These are phyloP conservation scores for Zosterops borbonicus DNA, from an alignment of 2,113 vertebrate species.

Conservation along the genomic window DNA sequence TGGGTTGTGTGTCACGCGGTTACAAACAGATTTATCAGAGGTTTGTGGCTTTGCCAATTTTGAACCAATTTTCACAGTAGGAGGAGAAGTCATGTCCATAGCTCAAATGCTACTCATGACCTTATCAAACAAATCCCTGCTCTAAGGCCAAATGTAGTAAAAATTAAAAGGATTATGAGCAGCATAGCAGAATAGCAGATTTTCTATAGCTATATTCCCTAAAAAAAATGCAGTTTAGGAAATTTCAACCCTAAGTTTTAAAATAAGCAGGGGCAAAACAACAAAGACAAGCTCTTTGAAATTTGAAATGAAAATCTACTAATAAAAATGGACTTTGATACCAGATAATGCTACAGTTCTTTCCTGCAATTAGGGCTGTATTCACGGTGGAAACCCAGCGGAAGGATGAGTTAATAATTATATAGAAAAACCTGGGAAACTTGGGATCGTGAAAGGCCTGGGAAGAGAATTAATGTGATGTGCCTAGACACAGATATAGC, in stretches of 20 bases:
- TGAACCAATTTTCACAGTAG: background rate
- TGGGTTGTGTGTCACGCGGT: background rate
- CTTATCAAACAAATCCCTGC: background rate
- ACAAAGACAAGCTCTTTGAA: background rate
- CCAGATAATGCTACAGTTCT: background rate
- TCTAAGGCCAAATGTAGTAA: background rate
- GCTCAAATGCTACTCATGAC: background rate
- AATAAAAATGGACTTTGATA: background rate
- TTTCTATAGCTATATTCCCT: background rate
- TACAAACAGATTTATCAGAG: background rate
- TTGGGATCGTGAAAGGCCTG: background rate
- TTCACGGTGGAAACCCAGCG: background rate
- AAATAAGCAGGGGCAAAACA: background rate
- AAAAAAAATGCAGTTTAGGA: background rate
- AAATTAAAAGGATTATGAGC: background rate
- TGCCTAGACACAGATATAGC: background rate
- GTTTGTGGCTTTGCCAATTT: background rate
- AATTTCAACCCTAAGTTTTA: background rate
- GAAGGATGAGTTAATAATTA: background rate
- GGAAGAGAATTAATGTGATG: background rate
- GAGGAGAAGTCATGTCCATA: background rate
- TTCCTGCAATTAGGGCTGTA: background rate
- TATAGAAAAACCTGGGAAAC: background rate
- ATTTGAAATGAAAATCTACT: background rate
- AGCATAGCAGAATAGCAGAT: background rate